Evolutionary conservation across 2,888 invertebrate species (phyloP), one percentile per base, ranked within the genome.

Genomic region (Lithophane ornitopus): DNA sequence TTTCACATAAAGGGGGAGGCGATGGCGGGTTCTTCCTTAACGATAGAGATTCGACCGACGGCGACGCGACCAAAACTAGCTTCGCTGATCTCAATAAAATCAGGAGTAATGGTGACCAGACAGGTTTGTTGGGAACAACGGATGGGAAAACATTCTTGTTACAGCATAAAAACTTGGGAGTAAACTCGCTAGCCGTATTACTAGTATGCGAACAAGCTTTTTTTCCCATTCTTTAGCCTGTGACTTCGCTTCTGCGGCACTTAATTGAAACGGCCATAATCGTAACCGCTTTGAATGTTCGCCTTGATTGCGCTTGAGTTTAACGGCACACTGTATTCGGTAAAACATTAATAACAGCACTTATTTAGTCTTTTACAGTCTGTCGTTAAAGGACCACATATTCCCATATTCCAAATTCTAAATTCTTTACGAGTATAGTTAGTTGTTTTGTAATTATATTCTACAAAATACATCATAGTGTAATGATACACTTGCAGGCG

Each of bases 1-100:
- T 93, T 76, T 89, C 90, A 44, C 92, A 93, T 79, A 93, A 94
- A 70, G 91, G 91, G 12, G 96, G 95, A 58, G 96, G 96, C 46
- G 97, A 97, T 84, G 96, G 95, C 81, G 97, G 97, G 52, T 94
- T 97, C 87, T 95, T 88, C 89, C 88, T 96, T 34, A 94, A 94
- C 91, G 95, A 95, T 59, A 97, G 97, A 89, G 91, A 98, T 90
- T 93, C 97, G 63, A 97, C 97, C 16, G 98, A 97, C 89, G 97
- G 97, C 6, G 97, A 97, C 82, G 90, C 85, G 56, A 94, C 94
- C 75, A 96, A 97, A 93, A 96, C 97, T 82, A 98, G 97, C 93
- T 98, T 98, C 94, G 98, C 98, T 49, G 98, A 98, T 90, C 94
- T 98, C 76, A 97, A 97, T 81, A 97, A 95, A 90, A 94, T 95